Base-by-base conservation (phyloP, 2,113 vertebrate genomes). In the Alexandromys fortis region DNA sequence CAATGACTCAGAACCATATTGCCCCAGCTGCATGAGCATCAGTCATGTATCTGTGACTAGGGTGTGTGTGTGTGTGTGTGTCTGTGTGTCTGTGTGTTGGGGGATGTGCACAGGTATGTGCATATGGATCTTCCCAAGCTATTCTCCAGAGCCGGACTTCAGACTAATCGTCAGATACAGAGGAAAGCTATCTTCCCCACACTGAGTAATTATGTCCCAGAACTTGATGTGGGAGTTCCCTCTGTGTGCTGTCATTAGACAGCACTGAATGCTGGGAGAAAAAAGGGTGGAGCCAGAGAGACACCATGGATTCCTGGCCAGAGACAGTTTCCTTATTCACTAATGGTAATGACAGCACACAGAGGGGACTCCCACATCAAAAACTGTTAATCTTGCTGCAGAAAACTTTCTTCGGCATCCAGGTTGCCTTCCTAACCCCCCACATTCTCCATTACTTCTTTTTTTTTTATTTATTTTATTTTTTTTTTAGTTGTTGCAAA, bases 371-470 rank as follows among this genome's bases (percentile, higher is more conserved):
- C 55, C 17, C 55, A 58, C 55, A 19, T 58, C 55, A 58, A 58
- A 17, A 58, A 93, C 93, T 95, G 49, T 86, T 89, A 89, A 96
- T 83, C 21, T 68, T 68, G 24, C 70, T 85, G 49, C 28, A 73
- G 73, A 45, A 92, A 52, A 17, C 1, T 92, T 65, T 92, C 85
- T 68, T 12, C 14, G 63, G 55, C 75, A 88, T 70, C 82, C 67
- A 42, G n/a, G 24, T 55, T 26, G 63, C 81, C 75, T 81, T 92
- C 75, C 38, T 79, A 73, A 90, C 90, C 68, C 55, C 61, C 9
- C n/a, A 75, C 24, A 30, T 22, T 55, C 70, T 33, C 85, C 75
- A 2, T 4, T 83, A 77, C 65, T 90, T 94, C 89, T 96, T 63
- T 42, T 42, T 42, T 42, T 42, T 42, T 42, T 42, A 42, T 42